A percentile compares a stretch with the other conserved stretches of the same genome.
These are phyloP conservation scores for Brachionus manjavacas DNA, from an alignment of 1,140 invertebrate genomes.

Conservation along the genomic window DNA sequence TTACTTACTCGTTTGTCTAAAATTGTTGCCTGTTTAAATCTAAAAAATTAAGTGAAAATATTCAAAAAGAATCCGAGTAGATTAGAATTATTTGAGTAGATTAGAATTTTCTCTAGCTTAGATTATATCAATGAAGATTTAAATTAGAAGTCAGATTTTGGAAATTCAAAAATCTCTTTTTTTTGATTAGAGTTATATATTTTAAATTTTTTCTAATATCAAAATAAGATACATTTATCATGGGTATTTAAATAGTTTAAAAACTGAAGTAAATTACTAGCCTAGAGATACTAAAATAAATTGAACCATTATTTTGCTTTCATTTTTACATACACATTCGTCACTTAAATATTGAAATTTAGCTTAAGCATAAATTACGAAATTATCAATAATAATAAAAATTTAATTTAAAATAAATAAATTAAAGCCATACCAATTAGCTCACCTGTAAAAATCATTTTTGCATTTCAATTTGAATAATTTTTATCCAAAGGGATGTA, in stretches of 20 bases:
- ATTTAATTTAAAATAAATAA: background rate
- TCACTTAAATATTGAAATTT: background rate
- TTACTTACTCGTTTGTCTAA: background rate
- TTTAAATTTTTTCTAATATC: no score
- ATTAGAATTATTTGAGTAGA: background rate
- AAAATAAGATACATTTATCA: no score
- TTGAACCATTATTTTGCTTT: no score
- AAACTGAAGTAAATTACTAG: no score
- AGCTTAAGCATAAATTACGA: background rate
- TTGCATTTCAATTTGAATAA: background rate
- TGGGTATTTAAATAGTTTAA: no score
- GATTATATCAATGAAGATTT: no score
- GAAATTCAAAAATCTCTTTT: no score
- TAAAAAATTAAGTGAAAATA: background rate
- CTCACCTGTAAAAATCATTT: background rate
- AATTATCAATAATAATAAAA: background rate
- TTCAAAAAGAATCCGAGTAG: background rate
- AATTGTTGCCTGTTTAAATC: background rate
- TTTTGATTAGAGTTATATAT: no score
- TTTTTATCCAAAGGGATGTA: background rate
- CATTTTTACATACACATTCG: no score
- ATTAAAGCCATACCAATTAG: background rate
- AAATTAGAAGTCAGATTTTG: no score
- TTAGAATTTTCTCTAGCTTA: background rate
- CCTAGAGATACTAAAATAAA: no score